Evolutionary conservation across 2,888 invertebrate genomes (phyloP), one percentile per base, ranked within the genome.

Genomic region (Erebia ligea): DNA sequence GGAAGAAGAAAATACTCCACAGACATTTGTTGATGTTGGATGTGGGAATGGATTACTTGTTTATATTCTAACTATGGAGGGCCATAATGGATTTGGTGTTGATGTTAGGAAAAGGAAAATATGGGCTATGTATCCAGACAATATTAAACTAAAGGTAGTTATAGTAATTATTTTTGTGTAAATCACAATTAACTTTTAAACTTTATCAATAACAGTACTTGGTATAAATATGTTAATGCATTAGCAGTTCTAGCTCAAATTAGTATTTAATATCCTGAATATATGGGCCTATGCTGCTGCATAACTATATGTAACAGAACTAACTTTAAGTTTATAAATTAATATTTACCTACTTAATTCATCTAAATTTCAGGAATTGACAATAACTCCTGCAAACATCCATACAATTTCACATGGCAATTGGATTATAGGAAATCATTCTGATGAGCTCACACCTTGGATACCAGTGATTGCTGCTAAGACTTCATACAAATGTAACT

Each of bases 361-460:
- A 5, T 25, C 25, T 25, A 25, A 25, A 2, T 91, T 94, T 63
- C 79, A 96, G 96, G 95, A 95, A 76, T 92, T 87, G 79, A 94
- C 95, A 3, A 94, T 98, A 68, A 94, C 94, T 71, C 97, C 97
- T 63, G 96, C 96, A 11, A 94, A 95, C 74, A 84, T 94, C 66
- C 94, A 94, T 73, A 82, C 95, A 58, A 97, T 96, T 81, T 95
- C 96, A 10, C 94, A 96, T n/a, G 94, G 94, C 42, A 97, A 98
- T 82, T 99, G 99, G 98, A 91, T 99, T 66, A 98, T 99, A 84
- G 99, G 99, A 67, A 99, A 99, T 90, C 99, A 99, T 93, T 98
- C 99, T 15, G 99, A 99, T 93, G 99, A 99, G 86, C 90, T 99
- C n/a, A 99, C 99, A 10, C 99, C 99, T 1, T 99, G 99, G 99